These are phyloP conservation scores for Spilarctia lutea DNA, from an alignment of 2,888 invertebrate species.

Conservation along the genomic window DNA sequence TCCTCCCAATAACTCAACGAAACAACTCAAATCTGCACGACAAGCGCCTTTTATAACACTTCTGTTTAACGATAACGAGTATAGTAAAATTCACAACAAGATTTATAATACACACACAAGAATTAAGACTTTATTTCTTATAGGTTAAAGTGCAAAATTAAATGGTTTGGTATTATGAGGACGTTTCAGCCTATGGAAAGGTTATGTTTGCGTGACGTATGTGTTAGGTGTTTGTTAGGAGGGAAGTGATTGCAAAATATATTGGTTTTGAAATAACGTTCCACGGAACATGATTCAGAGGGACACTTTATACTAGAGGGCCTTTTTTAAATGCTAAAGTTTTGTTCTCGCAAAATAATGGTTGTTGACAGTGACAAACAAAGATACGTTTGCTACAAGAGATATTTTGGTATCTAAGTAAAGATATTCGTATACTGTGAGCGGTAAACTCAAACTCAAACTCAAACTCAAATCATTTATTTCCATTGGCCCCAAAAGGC, in stretches of 20 bases:
- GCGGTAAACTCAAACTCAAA: too few species aligned
- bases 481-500: too few species aligned
- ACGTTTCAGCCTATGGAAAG: conserved; percentile 25
- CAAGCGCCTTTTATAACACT: conserved; percentile 56
- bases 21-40: conserved; percentile 53
- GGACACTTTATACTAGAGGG: background rate
- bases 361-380: background rate
- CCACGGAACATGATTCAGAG: background rate
- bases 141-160: conserved; percentile 28
- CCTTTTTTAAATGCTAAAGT: background rate
- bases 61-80: conserved; percentile 57
- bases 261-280: background rate
- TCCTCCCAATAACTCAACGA: conserved; percentile 22
- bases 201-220: conserved; percentile 16
- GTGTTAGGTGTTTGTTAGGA: conserved; percentile 3
- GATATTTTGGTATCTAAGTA: background rate
- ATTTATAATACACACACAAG: conserved; percentile 32
- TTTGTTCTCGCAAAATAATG: background rate
- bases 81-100: conserved; percentile 54
- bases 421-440: too few species aligned
- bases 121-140: conserved; percentile 42
- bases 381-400: background rate
- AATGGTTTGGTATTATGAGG: conserved; percentile 8
- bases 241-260: background rate
- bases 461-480: too few species aligned